These are phyloP conservation scores for Megaleporinus macrocephalus DNA, from an alignment of 2,113 vertebrate genomes.

Conservation along the genomic window DNA sequence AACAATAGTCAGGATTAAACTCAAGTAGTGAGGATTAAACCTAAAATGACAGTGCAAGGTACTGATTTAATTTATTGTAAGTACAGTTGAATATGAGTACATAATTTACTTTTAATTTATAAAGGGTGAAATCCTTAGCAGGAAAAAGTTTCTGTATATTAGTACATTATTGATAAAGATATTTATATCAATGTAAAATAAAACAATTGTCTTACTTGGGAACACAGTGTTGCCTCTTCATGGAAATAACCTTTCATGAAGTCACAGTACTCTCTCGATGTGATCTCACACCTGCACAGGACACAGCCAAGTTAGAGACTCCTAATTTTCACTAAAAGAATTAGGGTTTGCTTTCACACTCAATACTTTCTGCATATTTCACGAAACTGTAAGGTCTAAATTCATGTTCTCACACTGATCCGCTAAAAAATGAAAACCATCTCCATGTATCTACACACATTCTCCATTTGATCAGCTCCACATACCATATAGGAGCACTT, in stretches of 20 bases:
- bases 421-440: too few species aligned
- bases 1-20: too few species aligned
- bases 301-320: not conserved
- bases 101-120: too few species aligned
- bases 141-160: too few species aligned
- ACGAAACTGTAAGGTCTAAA: not conserved
- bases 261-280: constrained; percentile 95
- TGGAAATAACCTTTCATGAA: constrained; percentile 99
- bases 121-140: too few species aligned
- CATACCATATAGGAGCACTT: too few species aligned
- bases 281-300: constrained; percentile 93
- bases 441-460: too few species aligned
- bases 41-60: too few species aligned
- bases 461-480: too few species aligned
- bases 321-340: not conserved
- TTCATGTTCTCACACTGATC: constrained; percentile 7
- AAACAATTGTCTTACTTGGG: constrained; percentile 81
- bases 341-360: not conserved
- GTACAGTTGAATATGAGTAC: too few species aligned
- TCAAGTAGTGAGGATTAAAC: too few species aligned
- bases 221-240: constrained; percentile 96
- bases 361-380: not conserved
- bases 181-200: not conserved
- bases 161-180: not conserved
- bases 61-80: too few species aligned